Conservation (phyloP, 2,797 vertebrate species). For the Leptatherina wallacei region DNA sequence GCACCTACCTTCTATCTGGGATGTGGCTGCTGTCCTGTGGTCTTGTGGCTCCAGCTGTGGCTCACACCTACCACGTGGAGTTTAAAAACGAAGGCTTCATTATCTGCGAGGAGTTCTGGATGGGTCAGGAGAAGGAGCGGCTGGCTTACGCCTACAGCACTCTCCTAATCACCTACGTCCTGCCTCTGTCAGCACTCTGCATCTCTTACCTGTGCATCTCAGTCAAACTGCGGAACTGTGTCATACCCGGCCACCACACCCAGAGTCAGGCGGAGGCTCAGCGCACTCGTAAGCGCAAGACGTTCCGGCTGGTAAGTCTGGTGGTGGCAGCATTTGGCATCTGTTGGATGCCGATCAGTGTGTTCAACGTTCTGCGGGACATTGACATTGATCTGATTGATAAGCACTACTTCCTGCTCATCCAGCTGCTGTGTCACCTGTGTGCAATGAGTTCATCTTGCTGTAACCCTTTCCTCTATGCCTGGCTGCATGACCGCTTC, state of each 20-base stretch:
- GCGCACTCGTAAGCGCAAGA: constrained; percentile 88
- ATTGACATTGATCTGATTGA: constrained; percentile 89
- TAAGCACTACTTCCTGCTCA: constrained; percentile 89
- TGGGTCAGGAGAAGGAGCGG: constrained; percentile 84
- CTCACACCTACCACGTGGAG: constrained; percentile 91
- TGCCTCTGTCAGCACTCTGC: constrained; percentile 88
- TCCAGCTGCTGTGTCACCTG: constrained; percentile 90
- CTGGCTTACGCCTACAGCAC: constrained; percentile 89
- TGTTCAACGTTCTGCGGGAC: constrained; percentile 90
- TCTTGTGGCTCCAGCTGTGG: constrained; percentile 87
- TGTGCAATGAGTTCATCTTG: constrained; percentile 92
- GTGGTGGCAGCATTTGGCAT: constrained; percentile 88
- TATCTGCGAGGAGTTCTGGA: constrained; percentile 94
- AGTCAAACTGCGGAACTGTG: constrained; percentile 87
- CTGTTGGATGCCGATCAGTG: constrained; percentile 91
- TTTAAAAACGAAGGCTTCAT: constrained; percentile 87
- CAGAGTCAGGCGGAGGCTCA: constrained; percentile 86
- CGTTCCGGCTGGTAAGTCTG: constrained; percentile 87
- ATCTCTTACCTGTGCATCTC: constrained; percentile 90
- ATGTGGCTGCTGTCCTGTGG: constrained; percentile 90
- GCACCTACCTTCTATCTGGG: constrained; percentile 85
- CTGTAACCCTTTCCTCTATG: constrained; percentile 91
- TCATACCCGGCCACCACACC: constrained; percentile 87
- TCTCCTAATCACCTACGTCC: constrained; percentile 88
- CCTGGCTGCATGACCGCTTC: constrained; percentile 91